Evolutionary conservation across 2,113 vertebrate genomes (phyloP).

Genomic region (Dicaeum eximium): DNA sequence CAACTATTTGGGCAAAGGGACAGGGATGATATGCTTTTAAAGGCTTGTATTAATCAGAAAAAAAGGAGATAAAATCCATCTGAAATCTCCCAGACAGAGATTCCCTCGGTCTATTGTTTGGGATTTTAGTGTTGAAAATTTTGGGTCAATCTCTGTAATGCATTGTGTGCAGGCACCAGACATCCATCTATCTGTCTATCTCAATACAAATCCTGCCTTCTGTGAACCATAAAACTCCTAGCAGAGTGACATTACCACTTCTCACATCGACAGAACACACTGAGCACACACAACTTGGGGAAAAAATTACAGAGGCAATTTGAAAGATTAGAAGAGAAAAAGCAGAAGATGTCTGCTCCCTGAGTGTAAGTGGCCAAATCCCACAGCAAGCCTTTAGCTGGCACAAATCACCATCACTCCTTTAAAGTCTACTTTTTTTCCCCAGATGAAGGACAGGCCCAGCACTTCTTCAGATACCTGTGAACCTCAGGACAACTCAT

Average conservation of each 20-base stretch:
- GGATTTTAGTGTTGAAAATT: conserved; percentile 33
- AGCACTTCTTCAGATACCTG: not conserved
- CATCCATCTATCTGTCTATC: conserved; percentile 46
- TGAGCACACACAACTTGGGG: not conserved
- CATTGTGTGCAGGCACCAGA: not conserved
- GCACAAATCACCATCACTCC: not conserved
- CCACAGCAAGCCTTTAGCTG: not conserved
- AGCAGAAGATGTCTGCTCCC: conserved; percentile 14
- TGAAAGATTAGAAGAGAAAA: conserved; percentile 26
- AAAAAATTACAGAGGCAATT: conserved; percentile 36
- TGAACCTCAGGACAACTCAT: not conserved
- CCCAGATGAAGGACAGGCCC: not conserved
- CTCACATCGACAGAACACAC: conserved; percentile 23
- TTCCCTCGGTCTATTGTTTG: not conserved
- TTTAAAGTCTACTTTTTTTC: not conserved
- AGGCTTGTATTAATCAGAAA: conserved; percentile 22
- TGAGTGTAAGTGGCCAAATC: not conserved
- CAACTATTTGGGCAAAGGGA: conserved; percentile 12
- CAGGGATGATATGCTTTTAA: not conserved
- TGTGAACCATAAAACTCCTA: conserved; percentile 50
- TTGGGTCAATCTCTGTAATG: conserved; percentile 36
- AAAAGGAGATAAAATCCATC: not conserved
- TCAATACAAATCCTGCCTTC: conserved; percentile 52
- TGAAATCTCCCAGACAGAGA: not conserved
- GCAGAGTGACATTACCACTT: conserved; percentile 37